These are phyloP conservation scores for Dermochelys coriacea DNA, from an alignment of 2,797 vertebrate species.

Conservation along the genomic window DNA sequence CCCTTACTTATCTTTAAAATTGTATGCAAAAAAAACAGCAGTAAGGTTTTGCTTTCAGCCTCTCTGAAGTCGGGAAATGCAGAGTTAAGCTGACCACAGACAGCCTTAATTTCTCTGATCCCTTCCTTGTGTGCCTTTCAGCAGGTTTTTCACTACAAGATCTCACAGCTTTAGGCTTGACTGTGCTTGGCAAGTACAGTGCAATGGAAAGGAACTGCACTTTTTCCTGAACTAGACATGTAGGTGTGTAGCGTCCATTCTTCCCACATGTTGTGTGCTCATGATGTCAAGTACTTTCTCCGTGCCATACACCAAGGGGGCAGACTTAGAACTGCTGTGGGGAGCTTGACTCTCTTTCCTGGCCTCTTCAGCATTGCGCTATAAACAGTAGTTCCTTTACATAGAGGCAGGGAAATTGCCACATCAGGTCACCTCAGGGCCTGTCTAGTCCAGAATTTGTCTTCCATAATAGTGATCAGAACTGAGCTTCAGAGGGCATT, in stretches of 20 bases:
- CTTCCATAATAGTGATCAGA: not conserved
- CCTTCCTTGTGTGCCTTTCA: slow-evolving; percentile 13
- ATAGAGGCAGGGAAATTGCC: not conserved
- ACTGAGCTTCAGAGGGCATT: not conserved
- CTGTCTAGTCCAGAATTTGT: not conserved
- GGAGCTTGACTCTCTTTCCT: fast-evolving
- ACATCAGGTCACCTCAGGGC: not conserved
- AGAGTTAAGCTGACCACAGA: not conserved
- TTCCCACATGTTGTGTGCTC: not conserved
- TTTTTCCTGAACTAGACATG: not conserved
- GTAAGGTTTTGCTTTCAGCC: not conserved
- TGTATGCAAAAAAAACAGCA: not conserved
- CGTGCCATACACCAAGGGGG: slow-evolving; percentile 18
- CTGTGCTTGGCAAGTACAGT: slow-evolving; percentile 49
- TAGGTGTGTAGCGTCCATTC: not conserved
- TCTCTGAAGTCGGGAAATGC: not conserved
- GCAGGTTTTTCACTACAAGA: not conserved
- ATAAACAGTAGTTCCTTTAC: not conserved
- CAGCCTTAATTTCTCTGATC: slow-evolving; percentile 3
- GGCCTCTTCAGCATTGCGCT: not conserved
- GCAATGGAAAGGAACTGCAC: not conserved
- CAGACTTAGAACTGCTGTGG: not conserved
- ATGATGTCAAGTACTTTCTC: not conserved
- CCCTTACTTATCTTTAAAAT: not conserved
- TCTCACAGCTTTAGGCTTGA: slow-evolving; percentile 8